Conservation (phyloP, 1,140 invertebrate species). For the Microvelia longipes region DNA sequence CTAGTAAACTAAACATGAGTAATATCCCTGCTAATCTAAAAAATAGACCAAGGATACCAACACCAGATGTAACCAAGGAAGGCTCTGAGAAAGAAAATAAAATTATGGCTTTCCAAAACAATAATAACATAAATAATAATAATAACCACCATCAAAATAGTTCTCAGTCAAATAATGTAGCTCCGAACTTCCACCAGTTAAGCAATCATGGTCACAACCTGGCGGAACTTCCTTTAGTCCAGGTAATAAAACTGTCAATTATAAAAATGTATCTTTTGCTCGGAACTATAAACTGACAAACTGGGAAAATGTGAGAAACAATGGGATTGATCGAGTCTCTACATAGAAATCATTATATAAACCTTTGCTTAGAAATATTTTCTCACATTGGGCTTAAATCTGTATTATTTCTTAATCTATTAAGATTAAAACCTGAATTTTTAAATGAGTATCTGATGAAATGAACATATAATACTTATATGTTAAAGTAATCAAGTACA, state of each 20-base stretch:
- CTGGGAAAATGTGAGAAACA: neutral
- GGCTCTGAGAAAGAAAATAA: slow-evolving; percentile 32
- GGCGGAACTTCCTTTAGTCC: slow-evolving; percentile 6
- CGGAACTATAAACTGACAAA: neutral
- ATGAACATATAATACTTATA: no score
- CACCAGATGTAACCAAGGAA: slow-evolving; percentile 68
- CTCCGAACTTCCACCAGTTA: neutral
- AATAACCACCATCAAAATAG: neutral
- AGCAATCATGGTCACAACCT: neutral
- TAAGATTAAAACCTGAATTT: no score
- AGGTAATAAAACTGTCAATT: neutral
- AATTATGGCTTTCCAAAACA: slow-evolving; percentile 33
- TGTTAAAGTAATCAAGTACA: no score
- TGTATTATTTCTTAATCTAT: no score
- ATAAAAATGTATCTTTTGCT: neutral
- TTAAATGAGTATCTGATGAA: no score
- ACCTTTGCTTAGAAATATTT: no score
- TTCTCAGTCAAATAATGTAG: neutral
- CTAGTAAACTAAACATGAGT: slow-evolving; percentile 43
- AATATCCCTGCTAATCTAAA: slow-evolving; percentile 40
- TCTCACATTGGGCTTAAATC: no score
- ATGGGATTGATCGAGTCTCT: no score
- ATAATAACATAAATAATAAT: slow-evolving; percentile 31
- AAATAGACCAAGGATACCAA: slow-evolving; percentile 65
- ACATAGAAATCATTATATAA: no score